A percentile compares a stretch with the other conserved stretches of the same genome.
phyloP scores from a whole-genome alignment of 2,113 vertebrate genomes.

The Myotis davidii region DNA sequence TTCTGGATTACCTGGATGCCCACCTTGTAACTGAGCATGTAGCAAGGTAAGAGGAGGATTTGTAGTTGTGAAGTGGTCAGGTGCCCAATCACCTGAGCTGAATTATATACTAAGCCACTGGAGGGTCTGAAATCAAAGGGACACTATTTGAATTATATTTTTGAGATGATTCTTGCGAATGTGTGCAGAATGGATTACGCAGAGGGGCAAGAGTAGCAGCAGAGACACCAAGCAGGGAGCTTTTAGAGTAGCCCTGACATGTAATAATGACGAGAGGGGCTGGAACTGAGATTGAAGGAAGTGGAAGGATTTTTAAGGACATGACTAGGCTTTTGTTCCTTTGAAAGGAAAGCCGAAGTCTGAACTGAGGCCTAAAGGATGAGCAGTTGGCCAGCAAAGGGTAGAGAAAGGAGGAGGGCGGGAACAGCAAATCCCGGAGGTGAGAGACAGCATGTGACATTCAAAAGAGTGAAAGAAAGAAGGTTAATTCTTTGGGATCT shows the following conservation, averaged over 20 bases:
- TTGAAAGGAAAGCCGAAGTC: not conserved
- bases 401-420: not conserved
- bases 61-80: not conserved
- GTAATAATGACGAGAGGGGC: not conserved
- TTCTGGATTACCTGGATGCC: not conserved
- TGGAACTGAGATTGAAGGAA: not conserved
- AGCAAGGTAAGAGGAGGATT: not conserved
- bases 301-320: not conserved
- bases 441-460: not conserved
- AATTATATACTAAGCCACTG: not conserved
- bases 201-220: not conserved
- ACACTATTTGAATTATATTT: not conserved
- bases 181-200: not conserved
- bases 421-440: not conserved
- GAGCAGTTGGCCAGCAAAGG: not conserved
- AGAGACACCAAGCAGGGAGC: not conserved
- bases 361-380: not conserved
- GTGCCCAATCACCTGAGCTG: not conserved
- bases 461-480: not conserved
- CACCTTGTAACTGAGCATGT: not conserved
- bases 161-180: not conserved
- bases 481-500: not conserved
- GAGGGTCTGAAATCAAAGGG: not conserved
- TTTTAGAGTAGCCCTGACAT: not conserved
- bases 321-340: not conserved